These are phyloP conservation scores for Gonatopus flavifemur DNA, from an alignment of 1,140 invertebrate species.

Conservation along the genomic window DNA sequence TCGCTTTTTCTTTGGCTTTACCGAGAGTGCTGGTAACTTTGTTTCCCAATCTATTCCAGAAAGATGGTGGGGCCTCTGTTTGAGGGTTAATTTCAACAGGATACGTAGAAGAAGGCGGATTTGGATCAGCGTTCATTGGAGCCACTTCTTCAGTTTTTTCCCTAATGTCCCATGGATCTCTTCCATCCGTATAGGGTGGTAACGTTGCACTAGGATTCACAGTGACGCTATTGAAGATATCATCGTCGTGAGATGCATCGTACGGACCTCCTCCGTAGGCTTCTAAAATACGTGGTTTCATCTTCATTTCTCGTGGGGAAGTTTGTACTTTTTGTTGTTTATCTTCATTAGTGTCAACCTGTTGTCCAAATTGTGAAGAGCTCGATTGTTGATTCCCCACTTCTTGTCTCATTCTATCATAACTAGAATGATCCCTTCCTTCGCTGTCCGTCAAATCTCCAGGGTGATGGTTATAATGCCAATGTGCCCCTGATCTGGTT, in stretches of 20 bases:
- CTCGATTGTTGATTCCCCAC: background rate
- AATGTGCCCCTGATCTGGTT: too few relatives aligned
- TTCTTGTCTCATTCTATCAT: too few relatives aligned
- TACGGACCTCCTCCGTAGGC: slow-evolving; percentile 43
- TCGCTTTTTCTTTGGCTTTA: slow-evolving; percentile 60
- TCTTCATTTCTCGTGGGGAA: background rate
- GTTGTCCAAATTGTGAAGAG: background rate
- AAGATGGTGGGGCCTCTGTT: slow-evolving; percentile 49
- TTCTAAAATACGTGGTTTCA: slow-evolving; percentile 39
- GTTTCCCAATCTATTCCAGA: slow-evolving; percentile 60
- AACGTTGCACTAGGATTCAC: slow-evolving; percentile 41
- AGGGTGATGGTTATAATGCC: too few relatives aligned
- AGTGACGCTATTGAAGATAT: slow-evolving; percentile 33
- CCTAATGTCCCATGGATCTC: slow-evolving; percentile 39
- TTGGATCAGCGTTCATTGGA: slow-evolving; percentile 9
- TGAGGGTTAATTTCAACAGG: slow-evolving; percentile 26
- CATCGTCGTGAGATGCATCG: slow-evolving; percentile 20
- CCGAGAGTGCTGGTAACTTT: slow-evolving; percentile 52
- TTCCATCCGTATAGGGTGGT: slow-evolving; percentile 16
- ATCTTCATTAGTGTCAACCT: background rate
- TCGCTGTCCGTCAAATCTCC: too few relatives aligned
- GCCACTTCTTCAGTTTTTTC: slow-evolving; percentile 31
- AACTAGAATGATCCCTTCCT: too few relatives aligned
- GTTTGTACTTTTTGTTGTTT: slow-evolving; percentile 3
- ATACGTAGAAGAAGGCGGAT: slow-evolving; percentile 8